Evolutionary conservation across 2,113 vertebrate species (phyloP).

Genomic region (Xiphophorus hellerii): DNA sequence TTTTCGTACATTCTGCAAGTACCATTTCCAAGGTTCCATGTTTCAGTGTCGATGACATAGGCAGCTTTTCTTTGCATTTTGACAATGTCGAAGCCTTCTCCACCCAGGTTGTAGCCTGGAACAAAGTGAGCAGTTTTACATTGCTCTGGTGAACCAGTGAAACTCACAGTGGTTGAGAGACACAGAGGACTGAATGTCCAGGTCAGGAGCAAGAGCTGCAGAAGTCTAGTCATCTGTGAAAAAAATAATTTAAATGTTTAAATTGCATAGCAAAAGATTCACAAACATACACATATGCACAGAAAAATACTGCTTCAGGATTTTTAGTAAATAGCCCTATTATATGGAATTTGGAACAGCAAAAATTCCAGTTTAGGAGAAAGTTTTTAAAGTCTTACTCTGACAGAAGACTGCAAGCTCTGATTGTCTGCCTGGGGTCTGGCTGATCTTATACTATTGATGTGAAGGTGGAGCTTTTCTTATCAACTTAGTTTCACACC

Average conservation of each 20-base stretch:
- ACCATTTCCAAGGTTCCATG: slow-evolving; percentile 34
- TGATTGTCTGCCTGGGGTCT: background rate
- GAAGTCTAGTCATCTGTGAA: slow-evolving; percentile 28
- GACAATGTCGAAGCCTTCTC: slow-evolving; percentile 58
- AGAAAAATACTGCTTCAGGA: no score
- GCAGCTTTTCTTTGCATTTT: slow-evolving; percentile 51
- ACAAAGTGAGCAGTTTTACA: slow-evolving; percentile 42
- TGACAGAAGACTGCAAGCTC: background rate
- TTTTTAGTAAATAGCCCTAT: no score
- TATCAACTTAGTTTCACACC: no score
- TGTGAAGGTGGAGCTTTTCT: background rate
- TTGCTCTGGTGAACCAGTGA: slow-evolving; percentile 10
- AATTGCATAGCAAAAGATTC: background rate
- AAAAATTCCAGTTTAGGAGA: no score
- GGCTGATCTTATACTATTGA: background rate
- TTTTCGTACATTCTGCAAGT: slow-evolving; percentile 27
- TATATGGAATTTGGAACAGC: no score
- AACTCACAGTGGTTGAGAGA: background rate
- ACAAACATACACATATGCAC: background rate
- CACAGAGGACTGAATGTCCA: slow-evolving; percentile 14
- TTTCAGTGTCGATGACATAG: slow-evolving; percentile 55
- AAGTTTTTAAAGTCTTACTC: background rate
- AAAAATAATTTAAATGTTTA: background rate
- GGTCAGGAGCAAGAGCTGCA: slow-evolving; percentile 14
- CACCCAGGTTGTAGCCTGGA: slow-evolving; percentile 51